Base-by-base conservation (phyloP, 2,113 vertebrate genomes). In the Pygathrix nemaeus region DNA sequence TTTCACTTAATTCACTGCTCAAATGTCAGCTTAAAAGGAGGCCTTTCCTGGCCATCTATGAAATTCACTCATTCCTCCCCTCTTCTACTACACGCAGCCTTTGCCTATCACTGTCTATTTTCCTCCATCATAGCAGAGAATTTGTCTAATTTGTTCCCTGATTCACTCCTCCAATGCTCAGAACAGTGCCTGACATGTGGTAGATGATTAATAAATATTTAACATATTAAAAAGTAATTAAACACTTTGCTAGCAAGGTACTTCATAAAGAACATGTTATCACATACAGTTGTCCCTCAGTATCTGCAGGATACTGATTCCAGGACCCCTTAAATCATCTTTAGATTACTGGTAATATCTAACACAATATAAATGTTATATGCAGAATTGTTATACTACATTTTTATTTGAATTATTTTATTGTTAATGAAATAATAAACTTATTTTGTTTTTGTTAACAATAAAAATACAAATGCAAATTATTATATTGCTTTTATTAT, bases 181-280 rank as follows among this genome's bases (percentile, higher is more conserved):
- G 84, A 79, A 48, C 12, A 64, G 27, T 80, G 59, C 27, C 88
- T 88, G 64, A 17, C 20, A 61, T 48, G 32, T 50, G 45, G 6
- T 50, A 92, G 64, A 88, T 91, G 23, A 95, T 92, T 89, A 82
- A 82, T 52, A 93, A 21, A 5, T 90, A 90, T 73, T 84, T 64
- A 93, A 32, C 35, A 38, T 17, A 38, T 70, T 72, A 64, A 81
- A 95, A 95, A 76, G 61, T 23, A 93, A 76, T 80, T 38, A 66
- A 93, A 75, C 27, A 40, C 9, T 78, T 87, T 50, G 23, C 13
- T 57, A 82, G 23, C 17, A 85, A 93, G 38, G 32, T 57, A 85
- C 73, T 81, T 82, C 27, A 45, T 92, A 78, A 96, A 83, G 83
- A 45, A 83, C 59, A n/a, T 92, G 27, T 86, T 90, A 38, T 79